Percentiles rank a stretch among this genome's conserved stretches.
These are phyloP conservation scores for Nebria ingens DNA, from an alignment of 1,140 invertebrate genomes.

Conservation along the genomic window DNA sequence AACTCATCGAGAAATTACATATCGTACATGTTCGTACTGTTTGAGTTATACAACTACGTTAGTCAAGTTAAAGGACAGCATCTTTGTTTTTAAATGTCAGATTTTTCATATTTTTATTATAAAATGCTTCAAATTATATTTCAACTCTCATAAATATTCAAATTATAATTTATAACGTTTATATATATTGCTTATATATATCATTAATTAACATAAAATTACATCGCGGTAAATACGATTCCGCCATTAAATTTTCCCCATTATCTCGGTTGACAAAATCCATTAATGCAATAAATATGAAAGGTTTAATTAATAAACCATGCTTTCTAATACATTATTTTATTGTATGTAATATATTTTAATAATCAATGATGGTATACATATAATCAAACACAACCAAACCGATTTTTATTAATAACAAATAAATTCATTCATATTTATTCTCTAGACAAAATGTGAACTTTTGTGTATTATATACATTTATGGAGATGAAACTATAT, in stretches of 20 bases:
- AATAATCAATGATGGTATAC: background rate
- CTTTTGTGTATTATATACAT: background rate
- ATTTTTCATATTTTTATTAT: no score
- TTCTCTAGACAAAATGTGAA: background rate
- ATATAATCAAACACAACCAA: background rate
- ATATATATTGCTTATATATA: no score
- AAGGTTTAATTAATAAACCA: background rate
- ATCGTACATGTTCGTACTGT: slow-evolving; percentile 5
- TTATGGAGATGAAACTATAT: background rate
- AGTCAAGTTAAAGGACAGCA: background rate
- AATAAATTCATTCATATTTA: background rate
- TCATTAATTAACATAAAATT: no score
- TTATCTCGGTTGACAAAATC: no score
- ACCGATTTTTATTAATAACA: background rate
- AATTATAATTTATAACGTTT: no score
- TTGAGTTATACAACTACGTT: background rate
- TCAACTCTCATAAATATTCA: no score
- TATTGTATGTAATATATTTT: background rate
- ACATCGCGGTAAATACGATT: no score
- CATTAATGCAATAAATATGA: background rate
- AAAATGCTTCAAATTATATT: no score
- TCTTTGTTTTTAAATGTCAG: background rate
- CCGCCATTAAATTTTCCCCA: no score
- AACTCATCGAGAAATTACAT: background rate
- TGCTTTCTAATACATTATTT: background rate